These are phyloP conservation scores for Mus spretus DNA, from an alignment of 2,797 vertebrate species.

Conservation along the genomic window DNA sequence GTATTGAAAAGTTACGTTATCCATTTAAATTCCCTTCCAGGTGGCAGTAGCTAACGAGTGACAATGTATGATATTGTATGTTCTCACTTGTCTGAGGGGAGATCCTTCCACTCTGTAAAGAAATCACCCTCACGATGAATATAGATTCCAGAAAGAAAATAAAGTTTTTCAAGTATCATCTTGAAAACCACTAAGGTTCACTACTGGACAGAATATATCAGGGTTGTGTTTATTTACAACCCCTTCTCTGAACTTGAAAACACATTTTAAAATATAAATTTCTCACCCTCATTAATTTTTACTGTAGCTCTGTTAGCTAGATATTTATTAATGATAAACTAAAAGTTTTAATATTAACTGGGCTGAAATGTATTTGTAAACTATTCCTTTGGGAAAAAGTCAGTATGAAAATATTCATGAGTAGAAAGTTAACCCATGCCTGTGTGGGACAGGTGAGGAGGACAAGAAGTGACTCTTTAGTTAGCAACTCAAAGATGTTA, in stretches of 20 bases:
- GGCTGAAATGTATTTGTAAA: slow-evolving; percentile 43
- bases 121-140: slow-evolving; percentile 46
- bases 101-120: slow-evolving; percentile 58
- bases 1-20: slow-evolving; percentile 70
- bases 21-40: slow-evolving; percentile 78
- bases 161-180: slow-evolving; percentile 43
- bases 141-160: slow-evolving; percentile 56
- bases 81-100: slow-evolving; percentile 69
- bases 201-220: not conserved
- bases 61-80: slow-evolving; percentile 57
- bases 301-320: slow-evolving; percentile 26
- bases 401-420: slow-evolving; percentile 22
- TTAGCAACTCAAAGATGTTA: slow-evolving; percentile 8
- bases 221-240: not conserved
- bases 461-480: not conserved
- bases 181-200: slow-evolving; percentile 52
- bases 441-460: not conserved
- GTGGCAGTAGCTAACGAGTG: slow-evolving; percentile 69
- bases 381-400: slow-evolving; percentile 48
- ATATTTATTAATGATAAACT: slow-evolving; percentile 67
- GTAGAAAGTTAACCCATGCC: not conserved
- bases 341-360: slow-evolving; percentile 55
- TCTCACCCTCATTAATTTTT: slow-evolving; percentile 67
- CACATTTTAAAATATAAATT: slow-evolving; percentile 24
- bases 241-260: slow-evolving; percentile 56